phyloP scores from a whole-genome alignment of 2,113 vertebrate genomes.

The Gnathonemus echidnorhynchus region DNA sequence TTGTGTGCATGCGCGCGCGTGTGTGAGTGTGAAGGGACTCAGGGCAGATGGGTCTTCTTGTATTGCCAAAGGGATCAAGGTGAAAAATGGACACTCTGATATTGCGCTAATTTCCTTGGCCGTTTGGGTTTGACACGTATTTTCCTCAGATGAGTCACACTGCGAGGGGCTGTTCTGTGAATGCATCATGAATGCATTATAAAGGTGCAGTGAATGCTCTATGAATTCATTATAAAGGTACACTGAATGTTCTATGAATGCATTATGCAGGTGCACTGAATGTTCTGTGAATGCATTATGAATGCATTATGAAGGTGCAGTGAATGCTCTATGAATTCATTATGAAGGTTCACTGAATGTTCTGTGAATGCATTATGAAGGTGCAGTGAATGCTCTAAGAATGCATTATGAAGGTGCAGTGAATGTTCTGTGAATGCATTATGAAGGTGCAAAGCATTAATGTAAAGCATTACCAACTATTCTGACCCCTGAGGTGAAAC shows the following conservation, averaged over 20 bases:
- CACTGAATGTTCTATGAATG: too few species aligned
- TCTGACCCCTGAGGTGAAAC: background rate
- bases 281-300: background rate
- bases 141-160: background rate
- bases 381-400: too few species aligned
- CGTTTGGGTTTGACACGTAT: background rate
- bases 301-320: background rate
- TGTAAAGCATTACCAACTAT: background rate
- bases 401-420: too few species aligned
- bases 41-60: background rate
- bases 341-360: too few species aligned
- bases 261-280: background rate
- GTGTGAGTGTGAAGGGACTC: background rate
- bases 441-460: background rate
- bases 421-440: background rate
- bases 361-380: too few species aligned
- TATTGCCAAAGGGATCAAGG: background rate
- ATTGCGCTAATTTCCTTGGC: background rate
- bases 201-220: background rate
- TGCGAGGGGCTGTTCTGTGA: background rate
- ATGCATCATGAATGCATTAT: too few species aligned
- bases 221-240: background rate
- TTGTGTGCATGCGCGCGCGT: background rate
- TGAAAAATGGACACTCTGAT: background rate
- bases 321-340: background rate